Conservation (phyloP, 2,797 vertebrate genomes). For the Prunella strophiata region DNA sequence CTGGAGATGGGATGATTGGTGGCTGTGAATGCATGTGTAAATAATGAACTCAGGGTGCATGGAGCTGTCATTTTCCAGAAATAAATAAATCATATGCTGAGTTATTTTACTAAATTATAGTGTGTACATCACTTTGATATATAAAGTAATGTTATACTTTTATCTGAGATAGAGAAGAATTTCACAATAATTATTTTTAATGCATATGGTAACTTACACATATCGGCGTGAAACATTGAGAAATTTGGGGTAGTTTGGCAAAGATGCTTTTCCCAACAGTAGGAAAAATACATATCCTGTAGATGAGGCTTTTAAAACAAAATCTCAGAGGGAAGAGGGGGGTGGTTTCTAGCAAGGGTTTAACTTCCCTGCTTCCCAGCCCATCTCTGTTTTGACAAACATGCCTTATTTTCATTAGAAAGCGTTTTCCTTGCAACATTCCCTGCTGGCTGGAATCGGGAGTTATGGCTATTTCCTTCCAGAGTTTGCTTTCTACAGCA, state of each 20-base stretch:
- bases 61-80: not conserved
- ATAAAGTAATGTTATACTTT: not conserved
- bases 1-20: not conserved
- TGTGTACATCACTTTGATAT: not conserved
- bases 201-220: not conserved
- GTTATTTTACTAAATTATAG: not conserved
- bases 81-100: not conserved
- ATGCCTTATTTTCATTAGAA: not conserved
- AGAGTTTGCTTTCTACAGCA: not conserved
- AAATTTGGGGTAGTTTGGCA: not conserved
- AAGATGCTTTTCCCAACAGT: not conserved
- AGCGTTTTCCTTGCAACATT: not conserved
- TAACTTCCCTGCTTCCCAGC: not conserved
- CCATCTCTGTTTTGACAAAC: not conserved
- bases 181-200: not conserved
- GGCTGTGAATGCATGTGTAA: not conserved
- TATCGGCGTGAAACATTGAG: not conserved
- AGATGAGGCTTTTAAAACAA: not conserved
- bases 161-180: not conserved
- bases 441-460: accelerated
- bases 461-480: not conserved
- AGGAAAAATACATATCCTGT: not conserved
- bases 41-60: not conserved
- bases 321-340: not conserved
- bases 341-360: not conserved